Base-by-base conservation (phyloP, 2,888 invertebrate species). In the Phengaris arion region DNA sequence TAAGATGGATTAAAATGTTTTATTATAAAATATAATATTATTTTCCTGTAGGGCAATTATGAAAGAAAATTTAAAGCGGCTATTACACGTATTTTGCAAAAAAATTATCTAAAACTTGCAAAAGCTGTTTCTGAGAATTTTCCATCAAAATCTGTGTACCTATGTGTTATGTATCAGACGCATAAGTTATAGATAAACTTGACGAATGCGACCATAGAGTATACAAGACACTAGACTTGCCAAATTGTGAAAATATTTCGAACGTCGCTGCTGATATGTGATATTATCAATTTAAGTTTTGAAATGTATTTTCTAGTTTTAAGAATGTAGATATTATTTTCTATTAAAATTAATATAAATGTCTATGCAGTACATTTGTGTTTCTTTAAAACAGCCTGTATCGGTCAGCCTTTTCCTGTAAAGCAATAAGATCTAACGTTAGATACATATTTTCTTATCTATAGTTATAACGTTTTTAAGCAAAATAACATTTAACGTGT, bases 241-340 rank as follows among this genome's bases (percentile, higher is more conserved):
- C 84, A 85, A 84, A 80, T 80, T 76, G 68, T 76, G 75, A 79
- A 82, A 80, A 80, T 82, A 82, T 81, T 55, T 64, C 10, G 35
- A 6, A 85, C 89, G 86, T 90, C 87, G 88, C 89, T 90, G 89
- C 83, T 90, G 88, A 90, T 90, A 90, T 92, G 92, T 93, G 92
- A 93, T 93, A 93, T 90, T 91, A 91, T 81, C 85, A 86, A 90
- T 87, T 83, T 90, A 87, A 84, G 85, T 83, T 87, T 80, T 85
- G 84, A 82, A 77, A 74, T 81, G 74, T 78, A 76, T 78, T 78
- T 78, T 79, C 72, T 79, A 78, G 78, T 80, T 79, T 81, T 82
- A 82, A 83, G 82, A 82, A 82, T 83, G 83, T 84, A 84, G 82
- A 81, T 83, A 81, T 81, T 80, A 81, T 79, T 81, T 82, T 79